These are phyloP conservation scores for Drepana falcataria DNA, from an alignment of 2,888 invertebrate genomes.

Conservation along the genomic window DNA sequence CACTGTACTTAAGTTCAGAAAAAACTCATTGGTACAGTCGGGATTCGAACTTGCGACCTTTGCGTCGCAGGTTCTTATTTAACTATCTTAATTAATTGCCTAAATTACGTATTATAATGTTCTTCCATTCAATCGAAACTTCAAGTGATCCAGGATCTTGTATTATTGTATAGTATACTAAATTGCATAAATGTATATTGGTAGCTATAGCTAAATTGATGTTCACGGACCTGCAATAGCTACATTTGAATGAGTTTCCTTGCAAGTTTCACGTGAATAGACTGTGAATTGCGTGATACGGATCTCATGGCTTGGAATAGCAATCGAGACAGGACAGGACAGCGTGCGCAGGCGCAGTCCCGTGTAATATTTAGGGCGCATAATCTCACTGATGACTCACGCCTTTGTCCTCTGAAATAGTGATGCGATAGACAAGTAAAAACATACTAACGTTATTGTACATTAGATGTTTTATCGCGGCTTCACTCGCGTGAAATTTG, in stretches of 20 bases:
- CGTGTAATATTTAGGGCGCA: conserved; percentile 50
- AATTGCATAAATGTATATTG: background rate
- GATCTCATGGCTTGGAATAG: conserved; percentile 41
- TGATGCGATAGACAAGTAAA: conserved; percentile 26
- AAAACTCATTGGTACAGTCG: no score
- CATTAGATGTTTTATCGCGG: background rate
- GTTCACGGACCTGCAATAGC: conserved; percentile 7
- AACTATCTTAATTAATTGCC: no score
- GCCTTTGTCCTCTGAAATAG: conserved; percentile 52
- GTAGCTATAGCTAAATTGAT: conserved; percentile 13
- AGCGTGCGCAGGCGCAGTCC: conserved; percentile 8
- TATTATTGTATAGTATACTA: no score
- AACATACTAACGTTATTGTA: background rate
- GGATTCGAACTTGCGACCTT: no score
- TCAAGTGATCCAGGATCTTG: no score
- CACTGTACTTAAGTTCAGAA: no score
- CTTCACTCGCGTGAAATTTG: background rate
- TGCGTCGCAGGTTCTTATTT: no score
- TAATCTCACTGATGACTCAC: conserved; percentile 62
- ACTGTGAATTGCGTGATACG: conserved; percentile 31
- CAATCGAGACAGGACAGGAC: conserved; percentile 31
- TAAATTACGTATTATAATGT: no score
- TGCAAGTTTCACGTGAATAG: conserved; percentile 31
- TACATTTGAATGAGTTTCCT: conserved; percentile 20
- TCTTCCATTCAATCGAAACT: no score